These are phyloP conservation scores for Euglossa dilemma DNA, from an alignment of 1,140 invertebrate species.

Conservation along the genomic window DNA sequence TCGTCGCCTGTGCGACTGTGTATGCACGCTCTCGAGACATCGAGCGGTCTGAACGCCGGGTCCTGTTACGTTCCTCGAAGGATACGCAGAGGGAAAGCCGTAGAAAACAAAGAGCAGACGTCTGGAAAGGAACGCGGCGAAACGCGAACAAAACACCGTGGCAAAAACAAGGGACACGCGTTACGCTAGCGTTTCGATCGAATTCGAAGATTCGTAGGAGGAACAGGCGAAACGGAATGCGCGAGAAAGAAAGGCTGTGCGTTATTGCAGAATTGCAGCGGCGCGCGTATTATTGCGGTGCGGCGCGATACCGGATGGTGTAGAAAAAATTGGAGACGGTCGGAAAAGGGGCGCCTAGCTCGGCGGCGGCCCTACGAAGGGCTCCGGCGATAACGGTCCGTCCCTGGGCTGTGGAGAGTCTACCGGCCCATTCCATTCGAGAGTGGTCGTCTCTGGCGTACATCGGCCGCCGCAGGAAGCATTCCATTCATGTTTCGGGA, in stretches of 20 bases:
- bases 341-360: not conserved
- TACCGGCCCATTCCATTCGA: conserved; percentile 63
- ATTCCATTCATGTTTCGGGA: conserved; percentile 77
- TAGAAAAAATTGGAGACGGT: too few species aligned
- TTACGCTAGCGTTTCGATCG: not conserved
- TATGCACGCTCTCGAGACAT: not conserved
- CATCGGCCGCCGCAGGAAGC: conserved; percentile 72
- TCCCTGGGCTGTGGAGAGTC: conserved; percentile 57
- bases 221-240: not conserved
- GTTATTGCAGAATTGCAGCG: not conserved
- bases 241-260: not conserved
- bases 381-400: conserved; percentile 41
- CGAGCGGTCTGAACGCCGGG: too few species aligned
- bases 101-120: not conserved
- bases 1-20: not conserved
- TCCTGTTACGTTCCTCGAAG: not conserved
- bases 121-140: not conserved
- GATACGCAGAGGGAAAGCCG: not conserved
- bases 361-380: conserved; percentile 29
- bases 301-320: too few species aligned
- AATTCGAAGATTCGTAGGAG: not conserved
- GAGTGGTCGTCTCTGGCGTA: conserved; percentile 66
- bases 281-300: not conserved
- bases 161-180: not conserved
- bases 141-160: not conserved